These are phyloP conservation scores for Philopotamus ludificatus DNA, from an alignment of 1,140 invertebrate species.

Conservation along the genomic window DNA sequence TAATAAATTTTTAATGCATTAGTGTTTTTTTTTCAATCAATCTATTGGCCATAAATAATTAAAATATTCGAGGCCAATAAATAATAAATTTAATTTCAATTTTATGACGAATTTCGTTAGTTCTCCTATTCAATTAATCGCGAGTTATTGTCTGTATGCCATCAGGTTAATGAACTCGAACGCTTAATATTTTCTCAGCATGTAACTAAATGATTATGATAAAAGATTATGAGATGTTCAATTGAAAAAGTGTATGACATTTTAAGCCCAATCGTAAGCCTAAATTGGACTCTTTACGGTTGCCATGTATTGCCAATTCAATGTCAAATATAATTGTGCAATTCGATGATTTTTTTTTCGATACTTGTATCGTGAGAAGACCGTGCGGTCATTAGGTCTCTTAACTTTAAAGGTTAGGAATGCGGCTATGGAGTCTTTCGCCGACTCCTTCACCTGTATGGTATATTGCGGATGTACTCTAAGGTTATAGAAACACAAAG, in stretches of 20 bases:
- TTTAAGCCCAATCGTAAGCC: neutral
- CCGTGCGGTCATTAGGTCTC: neutral
- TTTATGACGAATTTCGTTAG: too few species aligned
- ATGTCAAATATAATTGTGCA: neutral
- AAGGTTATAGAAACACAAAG: neutral
- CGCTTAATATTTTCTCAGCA: neutral
- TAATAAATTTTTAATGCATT: too few species aligned
- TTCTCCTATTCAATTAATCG: neutral
- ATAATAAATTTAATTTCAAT: too few species aligned
- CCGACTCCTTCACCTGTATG: neutral
- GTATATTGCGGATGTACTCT: slow-evolving; percentile 11
- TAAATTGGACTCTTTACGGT: neutral
- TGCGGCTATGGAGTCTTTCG: slow-evolving; percentile 13
- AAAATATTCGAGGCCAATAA: too few species aligned
- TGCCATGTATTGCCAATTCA: neutral
- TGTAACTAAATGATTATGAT: too few species aligned
- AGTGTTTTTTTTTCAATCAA: too few species aligned
- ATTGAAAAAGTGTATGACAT: neutral
- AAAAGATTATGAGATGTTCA: too few species aligned
- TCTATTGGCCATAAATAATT: too few species aligned
- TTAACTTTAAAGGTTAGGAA: slow-evolving; percentile 23
- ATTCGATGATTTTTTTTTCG: neutral
- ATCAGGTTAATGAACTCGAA: neutral
- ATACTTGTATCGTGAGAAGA: slow-evolving; percentile 10
- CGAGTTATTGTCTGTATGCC: neutral